phyloP scores from a whole-genome alignment of 92 coral and sea anemone genomes.

The Siderastrea siderea region DNA sequence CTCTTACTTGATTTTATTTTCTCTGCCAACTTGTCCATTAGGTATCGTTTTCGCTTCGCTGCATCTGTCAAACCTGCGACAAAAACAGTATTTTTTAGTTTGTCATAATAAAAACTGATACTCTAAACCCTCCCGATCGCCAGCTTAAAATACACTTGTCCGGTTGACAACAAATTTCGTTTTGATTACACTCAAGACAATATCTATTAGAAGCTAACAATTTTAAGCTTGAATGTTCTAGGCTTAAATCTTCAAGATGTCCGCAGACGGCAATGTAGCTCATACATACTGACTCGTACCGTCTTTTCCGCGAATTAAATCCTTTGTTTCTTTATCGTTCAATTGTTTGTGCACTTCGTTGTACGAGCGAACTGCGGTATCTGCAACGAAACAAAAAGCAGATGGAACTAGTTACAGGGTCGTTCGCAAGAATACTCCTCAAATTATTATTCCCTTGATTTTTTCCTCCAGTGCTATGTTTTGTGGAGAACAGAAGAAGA shows the following conservation, averaged over 20 bases:
- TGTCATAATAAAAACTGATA: background rate
- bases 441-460: too few species aligned
- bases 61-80: constrained; percentile 20
- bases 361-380: constrained; percentile 15
- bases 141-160: too few species aligned
- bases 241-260: background rate
- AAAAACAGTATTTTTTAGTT: background rate
- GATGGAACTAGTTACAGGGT: background rate
- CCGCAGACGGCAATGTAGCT: background rate
- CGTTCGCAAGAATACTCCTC: background rate
- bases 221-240: too few species aligned
- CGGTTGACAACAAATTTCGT: too few species aligned
- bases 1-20: constrained; percentile 39
- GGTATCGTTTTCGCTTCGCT: constrained; percentile 25
- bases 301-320: constrained; percentile 18
- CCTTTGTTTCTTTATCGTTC: background rate
- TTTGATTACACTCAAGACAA: too few species aligned
- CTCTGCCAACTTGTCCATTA: constrained; percentile 42
- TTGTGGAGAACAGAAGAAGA: background rate
- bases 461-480: too few species aligned
- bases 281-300: constrained; percentile 6
- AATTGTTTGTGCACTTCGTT: background rate
- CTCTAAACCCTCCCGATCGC: too few species aligned
- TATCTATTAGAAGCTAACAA: too few species aligned
- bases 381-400: background rate